Evolutionary conservation across 2,888 invertebrate genomes (phyloP).

Genomic region (Philhelius pedissequus): DNA sequence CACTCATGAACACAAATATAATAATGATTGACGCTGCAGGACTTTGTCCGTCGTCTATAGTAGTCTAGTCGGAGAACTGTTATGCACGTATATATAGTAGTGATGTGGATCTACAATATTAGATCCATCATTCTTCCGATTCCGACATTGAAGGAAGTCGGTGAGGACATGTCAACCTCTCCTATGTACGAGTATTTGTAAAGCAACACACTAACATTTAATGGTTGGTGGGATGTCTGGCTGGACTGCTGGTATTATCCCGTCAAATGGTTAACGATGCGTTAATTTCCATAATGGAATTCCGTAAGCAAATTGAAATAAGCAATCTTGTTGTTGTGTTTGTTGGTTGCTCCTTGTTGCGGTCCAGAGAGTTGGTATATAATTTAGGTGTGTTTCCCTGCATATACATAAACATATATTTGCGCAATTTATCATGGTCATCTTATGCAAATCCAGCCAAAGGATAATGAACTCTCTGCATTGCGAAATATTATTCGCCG

Average conservation of each 20-base stretch:
- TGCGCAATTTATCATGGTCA: constrained; percentile 13
- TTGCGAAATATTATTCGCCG: constrained; percentile 11
- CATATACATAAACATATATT: too few species aligned
- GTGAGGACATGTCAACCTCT: constrained; percentile 48
- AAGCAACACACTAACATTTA: neutral
- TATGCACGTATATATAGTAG: neutral
- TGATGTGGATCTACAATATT: neutral
- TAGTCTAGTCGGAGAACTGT: neutral
- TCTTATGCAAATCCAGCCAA: constrained; percentile 41
- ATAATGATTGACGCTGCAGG: constrained; percentile 62
- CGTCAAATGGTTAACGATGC: constrained; percentile 75
- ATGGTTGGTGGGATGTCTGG: neutral
- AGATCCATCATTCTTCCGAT: constrained; percentile 63
- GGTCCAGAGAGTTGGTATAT: neutral
- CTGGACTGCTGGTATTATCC: constrained; percentile 70
- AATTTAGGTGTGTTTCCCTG: neutral
- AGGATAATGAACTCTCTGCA: constrained; percentile 50
- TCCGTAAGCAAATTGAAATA: constrained; percentile 67
- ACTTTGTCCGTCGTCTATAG: constrained; percentile 23
- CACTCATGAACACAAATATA: constrained; percentile 35
- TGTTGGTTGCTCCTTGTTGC: constrained; percentile 4
- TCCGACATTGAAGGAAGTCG: constrained; percentile 32
- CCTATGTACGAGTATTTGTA: neutral
- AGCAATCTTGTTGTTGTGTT: constrained; percentile 23
- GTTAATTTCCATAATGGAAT: constrained; percentile 75